Evolutionary conservation across 2,888 invertebrate genomes (phyloP).

Genomic region (Axea sp.): DNA sequence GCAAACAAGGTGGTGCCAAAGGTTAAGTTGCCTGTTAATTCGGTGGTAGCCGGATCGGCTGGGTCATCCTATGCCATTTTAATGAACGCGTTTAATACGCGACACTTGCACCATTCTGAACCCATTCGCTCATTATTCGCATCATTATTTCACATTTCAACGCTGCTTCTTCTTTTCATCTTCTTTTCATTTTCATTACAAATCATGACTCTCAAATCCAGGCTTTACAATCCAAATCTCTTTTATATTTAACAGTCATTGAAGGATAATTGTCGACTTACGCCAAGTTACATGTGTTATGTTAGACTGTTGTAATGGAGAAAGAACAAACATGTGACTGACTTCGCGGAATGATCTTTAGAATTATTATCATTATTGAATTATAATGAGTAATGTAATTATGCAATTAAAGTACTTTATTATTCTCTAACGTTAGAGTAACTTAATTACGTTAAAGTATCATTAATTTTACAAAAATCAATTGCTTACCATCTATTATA

Average conservation of each 20-base stretch:
- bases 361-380: too few relatives aligned
- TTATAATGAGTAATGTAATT: too few relatives aligned
- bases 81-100: slow-evolving; percentile 50
- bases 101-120: slow-evolving; percentile 35
- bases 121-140: slow-evolving; percentile 37
- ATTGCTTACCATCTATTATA: too few relatives aligned
- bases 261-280: too few relatives aligned
- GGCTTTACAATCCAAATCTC: neutral
- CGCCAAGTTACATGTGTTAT: too few relatives aligned
- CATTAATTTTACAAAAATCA: too few relatives aligned
- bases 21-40: slow-evolving; percentile 58
- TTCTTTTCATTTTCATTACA: slow-evolving; percentile 20
- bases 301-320: too few relatives aligned
- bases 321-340: too few relatives aligned
- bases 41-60: slow-evolving; percentile 44
- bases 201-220: slow-evolving; percentile 29
- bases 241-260: neutral
- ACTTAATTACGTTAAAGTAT: too few relatives aligned
- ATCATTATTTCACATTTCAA: slow-evolving; percentile 43
- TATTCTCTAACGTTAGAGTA: too few relatives aligned
- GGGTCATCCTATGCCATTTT: slow-evolving; percentile 52
- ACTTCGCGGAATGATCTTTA: too few relatives aligned
- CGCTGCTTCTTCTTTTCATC: slow-evolving; percentile 14
- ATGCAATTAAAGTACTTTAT: too few relatives aligned
- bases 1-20: slow-evolving; percentile 56